Percentiles rank a stretch among this genome's conserved stretches.
phyloP scores from a whole-genome alignment of 2,888 invertebrate genomes.

The Scelioninae gen. 1 region DNA sequence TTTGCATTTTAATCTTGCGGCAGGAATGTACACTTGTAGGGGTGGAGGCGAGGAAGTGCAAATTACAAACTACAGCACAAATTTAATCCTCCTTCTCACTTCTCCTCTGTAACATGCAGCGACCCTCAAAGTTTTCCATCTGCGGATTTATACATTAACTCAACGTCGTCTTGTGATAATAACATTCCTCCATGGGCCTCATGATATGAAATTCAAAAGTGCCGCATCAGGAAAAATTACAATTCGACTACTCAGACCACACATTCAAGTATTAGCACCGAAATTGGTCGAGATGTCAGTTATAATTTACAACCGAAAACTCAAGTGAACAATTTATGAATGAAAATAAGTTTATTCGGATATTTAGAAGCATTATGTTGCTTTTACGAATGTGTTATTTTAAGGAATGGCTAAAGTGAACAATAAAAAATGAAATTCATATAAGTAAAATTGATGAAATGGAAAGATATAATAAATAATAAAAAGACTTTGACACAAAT shows the following conservation, averaged over 20 bases:
- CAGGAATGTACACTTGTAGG: slow-evolving; percentile 44
- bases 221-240: slow-evolving; percentile 52
- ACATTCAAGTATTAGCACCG: slow-evolving; percentile 3
- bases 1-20: slow-evolving; percentile 81
- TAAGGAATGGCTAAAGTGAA: too few species aligned
- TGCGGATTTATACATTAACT: slow-evolving; percentile 77
- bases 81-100: slow-evolving; percentile 77
- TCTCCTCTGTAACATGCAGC: slow-evolving; percentile 62
- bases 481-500: background rate
- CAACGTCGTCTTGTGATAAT: slow-evolving; percentile 74
- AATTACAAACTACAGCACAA: slow-evolving; percentile 79
- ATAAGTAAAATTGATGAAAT: slow-evolving; percentile 6
- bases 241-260: slow-evolving; percentile 51
- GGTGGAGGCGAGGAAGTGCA: slow-evolving; percentile 68
- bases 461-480: background rate
- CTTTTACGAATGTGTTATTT: slow-evolving; percentile 9
- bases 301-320: slow-evolving; percentile 16
- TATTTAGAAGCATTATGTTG: background rate
- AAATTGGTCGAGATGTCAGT: slow-evolving; percentile 29
- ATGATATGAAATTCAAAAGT: slow-evolving; percentile 54
- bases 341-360: background rate
- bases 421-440: background rate
- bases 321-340: background rate
- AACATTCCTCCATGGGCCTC: slow-evolving; percentile 35
- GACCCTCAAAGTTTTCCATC: slow-evolving; percentile 73